Evolutionary conservation across 2,113 vertebrate species (phyloP).

Genomic region (Merops nubicus): DNA sequence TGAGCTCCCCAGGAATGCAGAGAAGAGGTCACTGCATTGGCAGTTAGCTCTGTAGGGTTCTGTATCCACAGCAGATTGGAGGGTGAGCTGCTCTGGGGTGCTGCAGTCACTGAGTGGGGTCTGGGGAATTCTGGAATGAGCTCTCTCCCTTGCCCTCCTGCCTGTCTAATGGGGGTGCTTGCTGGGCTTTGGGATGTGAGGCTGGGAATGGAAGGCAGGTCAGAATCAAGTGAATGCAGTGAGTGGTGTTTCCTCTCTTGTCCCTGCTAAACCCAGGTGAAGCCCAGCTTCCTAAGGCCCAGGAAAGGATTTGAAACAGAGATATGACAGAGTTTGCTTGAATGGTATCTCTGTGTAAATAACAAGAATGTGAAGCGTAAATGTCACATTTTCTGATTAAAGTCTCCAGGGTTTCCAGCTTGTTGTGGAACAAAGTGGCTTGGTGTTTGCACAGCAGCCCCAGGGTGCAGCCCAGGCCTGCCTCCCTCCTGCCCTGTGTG

Average conservation of each 20-base stretch:
- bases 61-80: neutral
- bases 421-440: no score
- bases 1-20: neutral
- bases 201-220: neutral
- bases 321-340: neutral
- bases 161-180: rapidly evolving
- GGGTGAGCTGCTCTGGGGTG: neutral
- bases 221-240: rapidly evolving
- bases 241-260: neutral
- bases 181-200: neutral
- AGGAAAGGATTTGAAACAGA: neutral
- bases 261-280: neutral
- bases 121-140: neutral
- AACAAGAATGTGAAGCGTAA: neutral
- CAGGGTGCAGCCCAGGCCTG: neutral
- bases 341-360: neutral
- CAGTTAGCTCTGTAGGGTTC: neutral
- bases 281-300: neutral
- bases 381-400: neutral
- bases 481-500: no score
- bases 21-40: neutral
- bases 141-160: neutral
- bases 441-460: neutral
- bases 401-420: neutral
- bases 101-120: no score